Conservation (phyloP, 92 coral and sea anemone species). For the Metridium senile region DNA sequence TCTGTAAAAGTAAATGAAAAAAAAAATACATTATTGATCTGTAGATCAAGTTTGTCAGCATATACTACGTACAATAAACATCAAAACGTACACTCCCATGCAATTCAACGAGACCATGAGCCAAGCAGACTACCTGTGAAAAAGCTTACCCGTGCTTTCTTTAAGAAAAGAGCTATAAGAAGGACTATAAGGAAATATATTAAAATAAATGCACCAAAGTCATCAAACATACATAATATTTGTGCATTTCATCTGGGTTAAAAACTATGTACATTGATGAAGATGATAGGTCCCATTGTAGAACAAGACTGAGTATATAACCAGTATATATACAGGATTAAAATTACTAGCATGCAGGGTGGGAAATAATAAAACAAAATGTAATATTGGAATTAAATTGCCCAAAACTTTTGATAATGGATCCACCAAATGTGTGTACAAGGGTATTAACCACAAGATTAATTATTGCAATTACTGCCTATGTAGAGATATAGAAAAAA, state of each 20-base stretch:
- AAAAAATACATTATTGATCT: background rate
- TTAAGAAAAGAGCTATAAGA: background rate
- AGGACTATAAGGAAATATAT: background rate
- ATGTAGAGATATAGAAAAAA: background rate
- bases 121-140: background rate
- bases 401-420: background rate
- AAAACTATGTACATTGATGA: background rate
- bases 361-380: no score
- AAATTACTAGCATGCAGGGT: background rate
- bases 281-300: background rate
- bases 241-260: background rate
- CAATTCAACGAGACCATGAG: background rate
- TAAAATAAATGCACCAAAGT: background rate
- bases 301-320: no score
- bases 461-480: background rate
- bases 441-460: background rate
- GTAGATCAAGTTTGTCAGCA: background rate
- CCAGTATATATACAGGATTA: background rate
- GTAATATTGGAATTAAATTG: background rate
- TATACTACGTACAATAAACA: no score
- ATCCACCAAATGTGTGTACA: background rate
- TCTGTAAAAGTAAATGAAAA: background rate
- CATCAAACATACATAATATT: background rate
- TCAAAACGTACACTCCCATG: background rate
- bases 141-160: background rate